Conservation (phyloP, 2,797 vertebrate genomes). For the Botia almorhae region DNA sequence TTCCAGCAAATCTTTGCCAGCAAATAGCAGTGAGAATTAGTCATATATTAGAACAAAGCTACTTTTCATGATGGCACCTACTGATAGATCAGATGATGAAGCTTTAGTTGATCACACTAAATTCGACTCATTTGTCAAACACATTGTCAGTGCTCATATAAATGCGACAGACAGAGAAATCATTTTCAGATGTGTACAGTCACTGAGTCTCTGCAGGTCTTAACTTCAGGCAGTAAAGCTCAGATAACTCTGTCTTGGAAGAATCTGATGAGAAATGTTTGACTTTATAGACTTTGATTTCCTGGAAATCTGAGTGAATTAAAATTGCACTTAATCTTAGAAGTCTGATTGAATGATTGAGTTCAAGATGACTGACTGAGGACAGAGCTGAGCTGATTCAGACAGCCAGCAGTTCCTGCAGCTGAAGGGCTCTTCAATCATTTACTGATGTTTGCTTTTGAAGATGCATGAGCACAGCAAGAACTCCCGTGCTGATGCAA, state of each 20-base stretch:
- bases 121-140: too few species aligned
- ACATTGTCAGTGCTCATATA: too few species aligned
- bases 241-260: too few species aligned
- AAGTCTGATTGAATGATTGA: conserved; percentile 45
- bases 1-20: too few species aligned
- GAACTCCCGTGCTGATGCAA: conserved; percentile 32
- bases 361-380: neutral
- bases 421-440: conserved; percentile 73
- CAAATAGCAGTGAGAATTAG: conserved; percentile 13
- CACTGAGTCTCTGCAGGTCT: too few species aligned
- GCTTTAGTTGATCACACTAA: too few species aligned
- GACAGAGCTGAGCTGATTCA: conserved; percentile 48
- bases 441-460: conserved; percentile 57
- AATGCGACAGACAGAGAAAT: too few species aligned
- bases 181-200: too few species aligned
- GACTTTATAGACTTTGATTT: neutral
- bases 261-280: too few species aligned
- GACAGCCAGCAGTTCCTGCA: conserved; percentile 27
- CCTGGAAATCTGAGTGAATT: neutral
- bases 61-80: conserved; percentile 4
- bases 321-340: neutral
- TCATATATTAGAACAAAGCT: neutral
- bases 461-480: conserved; percentile 13
- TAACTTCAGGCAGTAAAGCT: too few species aligned
- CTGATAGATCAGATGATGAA: neutral